A percentile compares a stretch with the other conserved stretches of the same genome.
phyloP scores from a whole-genome alignment of 2,888 invertebrate genomes.

The Neria commutata region DNA sequence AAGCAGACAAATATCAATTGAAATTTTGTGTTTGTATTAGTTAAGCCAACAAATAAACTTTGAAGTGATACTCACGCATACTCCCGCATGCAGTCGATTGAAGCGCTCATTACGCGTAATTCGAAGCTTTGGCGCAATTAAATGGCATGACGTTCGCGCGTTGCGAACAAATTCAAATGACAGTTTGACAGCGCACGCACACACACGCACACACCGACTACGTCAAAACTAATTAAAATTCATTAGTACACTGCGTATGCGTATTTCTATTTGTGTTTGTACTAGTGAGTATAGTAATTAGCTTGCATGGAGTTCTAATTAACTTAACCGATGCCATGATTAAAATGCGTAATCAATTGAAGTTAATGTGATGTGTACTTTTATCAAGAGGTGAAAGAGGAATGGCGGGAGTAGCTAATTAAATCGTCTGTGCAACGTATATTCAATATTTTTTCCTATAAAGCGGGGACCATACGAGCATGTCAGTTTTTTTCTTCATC shows the following conservation, averaged over 20 bases:
- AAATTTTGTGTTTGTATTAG: no score
- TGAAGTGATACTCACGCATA: not conserved
- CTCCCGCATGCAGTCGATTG: not conserved
- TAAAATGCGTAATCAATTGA: not conserved
- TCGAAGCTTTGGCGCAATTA: constrained; percentile 9
- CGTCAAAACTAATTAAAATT: not conserved
- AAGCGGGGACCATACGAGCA: no score
- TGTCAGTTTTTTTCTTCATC: no score
- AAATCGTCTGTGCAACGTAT: no score
- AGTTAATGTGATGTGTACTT: no score
- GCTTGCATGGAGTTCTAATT: not conserved
- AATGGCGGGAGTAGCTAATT: no score
- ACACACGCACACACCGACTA: not conserved
- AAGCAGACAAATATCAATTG: no score
- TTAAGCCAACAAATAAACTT: no score
- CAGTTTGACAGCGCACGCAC: not conserved
- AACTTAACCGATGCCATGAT: not conserved
- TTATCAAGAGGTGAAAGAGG: no score
- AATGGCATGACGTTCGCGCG: not conserved
- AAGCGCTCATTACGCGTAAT: constrained; percentile 8
- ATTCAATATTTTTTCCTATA: no score
- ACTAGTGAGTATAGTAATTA: not conserved
- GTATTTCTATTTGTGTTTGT: not conserved
- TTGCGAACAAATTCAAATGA: not conserved
- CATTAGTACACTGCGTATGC: not conserved